Base-by-base conservation (phyloP, 2,113 vertebrate species). In the Pseudonaja textilis region DNA sequence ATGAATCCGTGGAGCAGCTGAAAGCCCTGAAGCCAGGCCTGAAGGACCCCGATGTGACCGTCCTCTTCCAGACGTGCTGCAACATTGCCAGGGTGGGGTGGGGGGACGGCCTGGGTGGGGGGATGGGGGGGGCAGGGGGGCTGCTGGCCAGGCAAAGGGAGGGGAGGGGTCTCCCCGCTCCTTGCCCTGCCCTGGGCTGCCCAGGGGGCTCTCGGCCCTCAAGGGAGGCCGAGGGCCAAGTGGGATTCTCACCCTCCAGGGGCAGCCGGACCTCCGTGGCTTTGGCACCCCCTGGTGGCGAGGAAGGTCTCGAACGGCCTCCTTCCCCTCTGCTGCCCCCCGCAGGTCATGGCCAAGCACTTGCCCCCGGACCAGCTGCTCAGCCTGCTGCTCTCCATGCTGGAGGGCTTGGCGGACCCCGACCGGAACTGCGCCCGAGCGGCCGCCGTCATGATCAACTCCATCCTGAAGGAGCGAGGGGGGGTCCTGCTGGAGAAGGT, bases 351-450 rank as follows among this genome's bases (percentile, higher is more conserved):
- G 0, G 98, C 98, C 93, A 99, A 98, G 95, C 98, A 99, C 39
- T 96, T 99, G 85, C 98, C 99, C 0, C 98, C 99, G 0, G 98
- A 98, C 64, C 99, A 99, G 97, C 97, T 99, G 94, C 97, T 97
- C 85, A 98, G 98, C 5, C 96, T 99, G 52, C 96, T 99, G 91
- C 98, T 99, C 56, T 97, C 98, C 96, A 93, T 98, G 96, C 98
- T 99, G 26, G 98, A 99, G 92, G 97, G 98, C 16, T 95, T 99
- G 90, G 97, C 95, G 0, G 99, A 99, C 93, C 98, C 98, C 0
- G 98, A 99, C 81, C 93, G 95, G 69, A 99, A 98, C 97, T 99
- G 98, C 52, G 98, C 98, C 34, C 96, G 98, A 8, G 99, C 98
- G 0, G 98, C 99, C 23, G 97, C 98, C 0, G 98, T 99, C 95